Conservation (phyloP, 2,888 invertebrate species). For the Sarcophaga variegata region DNA sequence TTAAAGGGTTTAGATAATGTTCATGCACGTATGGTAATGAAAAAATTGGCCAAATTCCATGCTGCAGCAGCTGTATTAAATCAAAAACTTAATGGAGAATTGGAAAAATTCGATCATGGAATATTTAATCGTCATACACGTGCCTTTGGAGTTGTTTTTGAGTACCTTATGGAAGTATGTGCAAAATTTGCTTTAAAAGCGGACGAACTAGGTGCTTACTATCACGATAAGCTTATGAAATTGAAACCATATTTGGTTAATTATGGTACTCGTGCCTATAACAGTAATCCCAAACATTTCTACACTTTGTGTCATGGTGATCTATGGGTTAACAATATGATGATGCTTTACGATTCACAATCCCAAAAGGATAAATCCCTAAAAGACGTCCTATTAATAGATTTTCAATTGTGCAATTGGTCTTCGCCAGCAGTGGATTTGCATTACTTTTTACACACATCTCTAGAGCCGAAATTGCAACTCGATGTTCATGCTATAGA, state of each 20-base stretch:
- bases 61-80: constrained; percentile 82
- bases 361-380: background rate
- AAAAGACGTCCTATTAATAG: constrained; percentile 76
- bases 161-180: constrained; percentile 73
- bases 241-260: constrained; percentile 75
- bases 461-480: constrained; percentile 73
- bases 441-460: constrained; percentile 78
- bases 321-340: constrained; percentile 78
- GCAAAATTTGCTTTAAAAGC: constrained; percentile 74
- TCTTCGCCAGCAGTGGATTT: constrained; percentile 79
- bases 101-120: constrained; percentile 75
- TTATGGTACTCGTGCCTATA: constrained; percentile 74
- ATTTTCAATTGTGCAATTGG: constrained; percentile 79
- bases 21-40: constrained; percentile 79
- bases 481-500: constrained; percentile 73
- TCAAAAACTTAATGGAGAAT: constrained; percentile 74
- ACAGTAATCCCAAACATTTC: constrained; percentile 67
- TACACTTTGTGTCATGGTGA: constrained; percentile 79
- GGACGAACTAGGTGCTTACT: constrained; percentile 73
- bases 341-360: constrained; percentile 72
- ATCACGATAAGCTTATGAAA: constrained; percentile 74
- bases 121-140: constrained; percentile 77
- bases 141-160: constrained; percentile 74
- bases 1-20: constrained; percentile 79
- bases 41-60: constrained; percentile 82